Base-by-base conservation (phyloP, 1,140 invertebrate genomes). In the Anoplophora glabripennis region DNA sequence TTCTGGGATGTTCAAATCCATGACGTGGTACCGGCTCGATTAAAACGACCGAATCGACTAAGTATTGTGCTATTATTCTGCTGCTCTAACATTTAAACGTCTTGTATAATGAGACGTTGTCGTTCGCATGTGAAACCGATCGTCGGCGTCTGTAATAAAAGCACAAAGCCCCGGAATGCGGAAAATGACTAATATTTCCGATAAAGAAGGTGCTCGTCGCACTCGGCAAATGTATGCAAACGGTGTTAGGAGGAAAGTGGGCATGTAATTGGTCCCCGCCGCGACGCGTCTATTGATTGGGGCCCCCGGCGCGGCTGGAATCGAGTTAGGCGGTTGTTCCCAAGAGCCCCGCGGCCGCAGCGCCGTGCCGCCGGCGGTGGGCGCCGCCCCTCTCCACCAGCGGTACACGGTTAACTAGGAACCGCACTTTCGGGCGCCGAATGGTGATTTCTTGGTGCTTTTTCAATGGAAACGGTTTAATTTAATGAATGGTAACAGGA, bases 201-300 rank as follows among this genome's bases (percentile, higher is more conserved):
- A 37, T n/a, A 65, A 65, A 63, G 58, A 61, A 57, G 40, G 55
- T 62, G 61, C 59, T 66, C 64, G 61, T 63, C 57, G 58, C 57
- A 59, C 63, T 63, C 56, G 64, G 59, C 63, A 74, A 75, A 76
- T 75, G 66, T 76, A 76, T 76, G 74, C 74, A 75, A 75, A 75
- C 72, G 72, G 71, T 74, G 74, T 75, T 75, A 75, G 67, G 63
- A 70, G 70, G 65, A 74, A 75, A 75, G 74, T 76, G 74, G 73
- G 72, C 74, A 76, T 76, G 74, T 76, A 76, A 76, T 76, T 76
- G 73, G 70, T 74, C 70, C 68, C 70, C 57, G 65, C 64, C 70
- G 69, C 71, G 65, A 68, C 68, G 65, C 63, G 62, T 70, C 69
- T 71, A 72, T 70, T 71, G 71, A 73, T 73, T 73, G 71, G 66